Percentiles rank a stretch among this genome's conserved stretches.
These are phyloP conservation scores for Habrosyne pyritoides DNA, from an alignment of 2,888 invertebrate genomes.

Conservation along the genomic window DNA sequence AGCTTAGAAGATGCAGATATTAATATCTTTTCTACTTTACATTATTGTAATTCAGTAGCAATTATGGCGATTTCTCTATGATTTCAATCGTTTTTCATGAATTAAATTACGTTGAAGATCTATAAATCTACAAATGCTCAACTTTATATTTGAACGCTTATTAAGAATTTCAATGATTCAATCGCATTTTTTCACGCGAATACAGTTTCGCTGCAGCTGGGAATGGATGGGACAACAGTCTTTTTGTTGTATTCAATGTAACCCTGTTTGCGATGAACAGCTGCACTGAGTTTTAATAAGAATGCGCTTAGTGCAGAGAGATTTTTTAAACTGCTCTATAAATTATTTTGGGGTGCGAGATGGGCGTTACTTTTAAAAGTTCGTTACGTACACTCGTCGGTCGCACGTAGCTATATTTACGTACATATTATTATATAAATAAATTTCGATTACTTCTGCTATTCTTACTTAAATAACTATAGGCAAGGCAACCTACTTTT, in stretches of 20 bases:
- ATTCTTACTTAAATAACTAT: too few species aligned
- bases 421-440: too few species aligned
- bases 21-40: conserved; percentile 34
- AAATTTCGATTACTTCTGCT: too few species aligned
- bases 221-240: conserved; percentile 45
- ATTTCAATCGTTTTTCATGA: conserved; percentile 11
- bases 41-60: conserved; percentile 33
- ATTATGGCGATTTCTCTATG: conserved; percentile 27
- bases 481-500: too few species aligned
- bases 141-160: neutral
- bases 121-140: neutral
- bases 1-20: conserved; percentile 17
- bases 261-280: conserved; percentile 59
- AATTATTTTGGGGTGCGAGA: conserved; percentile 48
- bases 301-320: conserved; percentile 34
- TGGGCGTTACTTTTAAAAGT: conserved; percentile 38
- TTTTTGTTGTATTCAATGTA: conserved; percentile 50
- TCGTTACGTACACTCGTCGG: conserved; percentile 33
- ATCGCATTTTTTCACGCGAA: conserved; percentile 31
- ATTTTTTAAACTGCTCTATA: conserved; percentile 47
- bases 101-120: neutral
- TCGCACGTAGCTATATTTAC: neutral
- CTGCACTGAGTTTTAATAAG: conserved; percentile 49
- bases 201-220: conserved; percentile 5
- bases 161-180: neutral